A percentile compares a stretch with the other conserved stretches of the same genome.
phyloP scores from a whole-genome alignment of 2,888 invertebrate genomes.

The Silvanus unidentatus region DNA sequence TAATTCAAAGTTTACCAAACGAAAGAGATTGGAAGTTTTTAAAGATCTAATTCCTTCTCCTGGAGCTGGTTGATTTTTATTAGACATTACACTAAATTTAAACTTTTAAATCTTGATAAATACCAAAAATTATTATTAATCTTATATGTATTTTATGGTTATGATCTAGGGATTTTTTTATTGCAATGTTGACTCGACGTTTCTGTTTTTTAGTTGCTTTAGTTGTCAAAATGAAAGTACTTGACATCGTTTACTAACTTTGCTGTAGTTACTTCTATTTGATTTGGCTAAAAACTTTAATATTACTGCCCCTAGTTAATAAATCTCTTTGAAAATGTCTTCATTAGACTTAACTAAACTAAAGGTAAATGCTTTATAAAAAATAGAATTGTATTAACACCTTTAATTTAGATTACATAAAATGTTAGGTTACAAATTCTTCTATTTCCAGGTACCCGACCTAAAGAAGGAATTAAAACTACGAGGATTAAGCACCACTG shows the following conservation, averaged over 20 bases:
- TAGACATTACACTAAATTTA: slow-evolving; percentile 7
- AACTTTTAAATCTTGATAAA: background rate
- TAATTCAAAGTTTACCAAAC: slow-evolving; percentile 81
- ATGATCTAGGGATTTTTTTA: no score
- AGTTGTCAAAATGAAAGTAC: no score
- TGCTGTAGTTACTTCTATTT: no score
- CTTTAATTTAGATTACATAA: slow-evolving; percentile 10
- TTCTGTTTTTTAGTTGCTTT: no score
- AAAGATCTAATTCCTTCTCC: slow-evolving; percentile 75
- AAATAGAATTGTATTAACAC: slow-evolving; percentile 3
- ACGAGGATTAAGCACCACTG: slow-evolving; percentile 65
- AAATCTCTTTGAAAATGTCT: slow-evolving; percentile 6
- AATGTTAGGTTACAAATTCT: slow-evolving; percentile 7
- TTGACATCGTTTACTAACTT: no score
- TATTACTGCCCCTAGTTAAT: no score
- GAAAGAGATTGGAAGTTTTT: slow-evolving; percentile 68
- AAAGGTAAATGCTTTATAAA: slow-evolving; percentile 30
- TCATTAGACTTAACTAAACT: slow-evolving; percentile 34
- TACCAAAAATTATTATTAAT: no score
- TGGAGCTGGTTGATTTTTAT: slow-evolving; percentile 43
- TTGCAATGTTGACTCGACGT: no score
- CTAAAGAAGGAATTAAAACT: slow-evolving; percentile 75
- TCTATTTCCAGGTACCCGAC: slow-evolving; percentile 66
- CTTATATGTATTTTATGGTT: no score
- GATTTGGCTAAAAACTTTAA: no score